Evolutionary conservation across 2,888 invertebrate species (phyloP).

Genomic region (Nasonia oneida): DNA sequence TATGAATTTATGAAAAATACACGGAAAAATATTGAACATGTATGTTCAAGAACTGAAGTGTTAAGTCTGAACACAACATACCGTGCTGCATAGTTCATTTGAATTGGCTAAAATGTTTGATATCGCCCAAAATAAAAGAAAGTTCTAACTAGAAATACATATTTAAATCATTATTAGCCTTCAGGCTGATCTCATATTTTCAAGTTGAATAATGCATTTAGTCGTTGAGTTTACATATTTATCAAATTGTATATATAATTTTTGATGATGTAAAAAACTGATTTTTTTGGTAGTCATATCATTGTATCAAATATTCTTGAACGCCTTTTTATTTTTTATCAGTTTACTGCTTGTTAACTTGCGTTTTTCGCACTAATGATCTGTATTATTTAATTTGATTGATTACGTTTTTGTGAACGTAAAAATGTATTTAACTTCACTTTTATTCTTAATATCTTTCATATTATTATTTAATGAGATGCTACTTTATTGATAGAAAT

Average conservation of each 20-base stretch:
- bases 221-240: conserved; percentile 51
- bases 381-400: not conserved
- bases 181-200: conserved; percentile 58
- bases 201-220: conserved; percentile 59
- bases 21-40: conserved; percentile 47
- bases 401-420: not conserved
- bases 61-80: conserved; percentile 58
- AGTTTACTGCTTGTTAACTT: not conserved
- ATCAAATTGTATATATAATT: conserved; percentile 53
- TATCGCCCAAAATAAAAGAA: conserved; percentile 13
- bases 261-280: conserved; percentile 39
- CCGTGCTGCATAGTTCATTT: conserved; percentile 45
- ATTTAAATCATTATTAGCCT: conserved; percentile 53
- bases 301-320: conserved; percentile 24
- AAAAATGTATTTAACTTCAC: not conserved
- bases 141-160: conserved; percentile 41
- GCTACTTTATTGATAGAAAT: conserved; percentile 9
- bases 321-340: conserved; percentile 23
- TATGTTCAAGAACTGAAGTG: conserved; percentile 61
- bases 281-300: conserved; percentile 37
- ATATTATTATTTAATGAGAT: conserved; percentile 23
- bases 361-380: not conserved
- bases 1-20: conserved; percentile 46
- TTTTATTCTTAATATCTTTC: conserved; percentile 8
- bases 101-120: conserved; percentile 48